phyloP scores from a whole-genome alignment of 2,797 vertebrate species.

The Enteromius trimaculatus region DNA sequence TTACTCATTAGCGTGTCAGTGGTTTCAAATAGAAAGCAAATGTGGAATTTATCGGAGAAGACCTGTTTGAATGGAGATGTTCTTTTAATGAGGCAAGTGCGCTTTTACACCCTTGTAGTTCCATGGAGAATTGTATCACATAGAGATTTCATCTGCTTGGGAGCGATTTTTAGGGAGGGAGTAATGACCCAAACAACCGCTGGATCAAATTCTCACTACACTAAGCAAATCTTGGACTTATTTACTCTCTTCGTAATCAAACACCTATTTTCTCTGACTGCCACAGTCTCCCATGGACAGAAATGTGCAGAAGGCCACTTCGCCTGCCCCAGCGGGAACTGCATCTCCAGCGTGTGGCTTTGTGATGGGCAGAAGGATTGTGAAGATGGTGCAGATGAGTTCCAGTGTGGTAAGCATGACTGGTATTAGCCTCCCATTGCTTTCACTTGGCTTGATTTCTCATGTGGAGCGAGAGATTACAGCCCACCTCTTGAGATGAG shows the following conservation, averaged over 20 bases:
- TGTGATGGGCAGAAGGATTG: constrained; percentile 99
- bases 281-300: constrained; percentile 88
- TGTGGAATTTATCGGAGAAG: constrained; percentile 26
- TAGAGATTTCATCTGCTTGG: constrained; percentile 46
- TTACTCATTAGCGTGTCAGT: constrained; percentile 47
- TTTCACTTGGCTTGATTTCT: constrained; percentile 48
- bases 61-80: constrained; percentile 31
- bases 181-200: constrained; percentile 53
- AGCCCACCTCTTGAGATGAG: constrained; percentile 34
- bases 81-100: constrained; percentile 41
- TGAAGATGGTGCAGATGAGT: constrained; percentile 95
- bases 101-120: constrained; percentile 8
- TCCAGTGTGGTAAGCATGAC: constrained; percentile 88
- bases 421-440: constrained; percentile 41
- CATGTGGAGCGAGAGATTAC: constrained; percentile 40
- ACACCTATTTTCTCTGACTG: constrained; percentile 65
- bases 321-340: constrained; percentile 96
- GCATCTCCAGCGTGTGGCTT: constrained; percentile 96
- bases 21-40: constrained; percentile 17
- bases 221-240: constrained; percentile 42
- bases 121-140: constrained; percentile 32
- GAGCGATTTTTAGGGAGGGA: constrained; percentile 42
- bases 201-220: constrained; percentile 48
- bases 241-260: constrained; percentile 17
- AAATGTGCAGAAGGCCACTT: constrained; percentile 98